These are phyloP conservation scores for Eretmochelys imbricata DNA, from an alignment of 2,113 vertebrate species.

Conservation along the genomic window DNA sequence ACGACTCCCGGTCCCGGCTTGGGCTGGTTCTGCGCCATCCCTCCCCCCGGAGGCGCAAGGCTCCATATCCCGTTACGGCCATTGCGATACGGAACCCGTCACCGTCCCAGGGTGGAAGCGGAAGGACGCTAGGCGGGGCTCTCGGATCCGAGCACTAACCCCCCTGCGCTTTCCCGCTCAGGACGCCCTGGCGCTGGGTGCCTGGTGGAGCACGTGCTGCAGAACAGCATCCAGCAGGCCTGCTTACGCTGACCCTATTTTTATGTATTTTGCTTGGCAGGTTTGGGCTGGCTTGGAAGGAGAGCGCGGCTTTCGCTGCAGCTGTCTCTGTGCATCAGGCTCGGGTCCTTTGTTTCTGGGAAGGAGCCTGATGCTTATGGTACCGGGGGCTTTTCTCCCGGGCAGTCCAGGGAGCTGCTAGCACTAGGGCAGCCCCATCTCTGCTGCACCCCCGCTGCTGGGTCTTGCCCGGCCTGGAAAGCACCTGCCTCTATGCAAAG, in stretches of 20 bases:
- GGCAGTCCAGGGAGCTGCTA: neutral
- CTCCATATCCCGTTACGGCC: neutral
- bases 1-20: neutral
- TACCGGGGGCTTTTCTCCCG: neutral
- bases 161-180: neutral
- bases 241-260: neutral
- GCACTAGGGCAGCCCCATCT: no score
- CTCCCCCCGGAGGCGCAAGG: neutral
- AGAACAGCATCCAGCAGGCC: accelerated
- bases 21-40: no score
- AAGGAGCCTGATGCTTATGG: neutral
- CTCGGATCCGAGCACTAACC: neutral
- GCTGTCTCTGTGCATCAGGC: neutral
- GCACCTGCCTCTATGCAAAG: neutral
- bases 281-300: accelerated
- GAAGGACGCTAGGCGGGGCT: neutral
- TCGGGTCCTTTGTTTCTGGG: neutral
- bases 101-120: neutral
- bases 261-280: accelerated
- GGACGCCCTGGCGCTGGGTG: neutral
- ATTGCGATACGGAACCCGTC: neutral
- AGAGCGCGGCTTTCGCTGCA: neutral
- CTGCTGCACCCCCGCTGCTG: no score
- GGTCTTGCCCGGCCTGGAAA: neutral
- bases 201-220: neutral